These are phyloP conservation scores for Dinocampus coccinellae DNA, from an alignment of 2,888 invertebrate genomes.

Conservation along the genomic window DNA sequence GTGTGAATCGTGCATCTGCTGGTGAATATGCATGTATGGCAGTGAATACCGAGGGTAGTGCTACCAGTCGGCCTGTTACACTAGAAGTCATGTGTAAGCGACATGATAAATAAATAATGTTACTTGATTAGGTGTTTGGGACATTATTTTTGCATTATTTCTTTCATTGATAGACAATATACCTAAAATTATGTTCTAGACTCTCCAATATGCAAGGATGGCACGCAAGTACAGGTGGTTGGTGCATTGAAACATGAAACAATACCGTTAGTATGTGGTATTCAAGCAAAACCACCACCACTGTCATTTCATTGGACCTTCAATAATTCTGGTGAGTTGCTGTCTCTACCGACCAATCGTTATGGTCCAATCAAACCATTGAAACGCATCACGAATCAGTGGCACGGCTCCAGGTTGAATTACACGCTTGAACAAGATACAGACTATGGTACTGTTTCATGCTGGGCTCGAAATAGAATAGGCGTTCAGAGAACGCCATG, in stretches of 20 bases:
- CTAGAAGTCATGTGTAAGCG: conserved; percentile 64
- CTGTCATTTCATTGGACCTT: conserved; percentile 92
- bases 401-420: conserved; percentile 80
- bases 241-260: conserved; percentile 92
- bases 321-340: conserved; percentile 89
- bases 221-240: conserved; percentile 81
- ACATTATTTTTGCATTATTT: not conserved
- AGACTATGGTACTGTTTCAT: conserved; percentile 90
- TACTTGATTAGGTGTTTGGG: no score
- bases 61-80: conserved; percentile 65
- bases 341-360: conserved; percentile 79
- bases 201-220: conserved; percentile 69
- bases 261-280: conserved; percentile 85
- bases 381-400: conserved; percentile 65
- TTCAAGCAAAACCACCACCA: conserved; percentile 88
- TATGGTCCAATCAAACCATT: conserved; percentile 62
- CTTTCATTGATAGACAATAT: not conserved
- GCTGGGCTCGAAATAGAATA: conserved; percentile 86
- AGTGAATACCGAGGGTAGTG: conserved; percentile 89
- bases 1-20: conserved; percentile 84
- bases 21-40: conserved; percentile 90
- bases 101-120: no score
- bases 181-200: conserved; percentile 47
- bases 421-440: conserved; percentile 89
- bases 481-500: conserved; percentile 88